Evolutionary conservation across 2,888 invertebrate genomes (phyloP).

Genomic region (Eudasyphora cyanicolor): DNA sequence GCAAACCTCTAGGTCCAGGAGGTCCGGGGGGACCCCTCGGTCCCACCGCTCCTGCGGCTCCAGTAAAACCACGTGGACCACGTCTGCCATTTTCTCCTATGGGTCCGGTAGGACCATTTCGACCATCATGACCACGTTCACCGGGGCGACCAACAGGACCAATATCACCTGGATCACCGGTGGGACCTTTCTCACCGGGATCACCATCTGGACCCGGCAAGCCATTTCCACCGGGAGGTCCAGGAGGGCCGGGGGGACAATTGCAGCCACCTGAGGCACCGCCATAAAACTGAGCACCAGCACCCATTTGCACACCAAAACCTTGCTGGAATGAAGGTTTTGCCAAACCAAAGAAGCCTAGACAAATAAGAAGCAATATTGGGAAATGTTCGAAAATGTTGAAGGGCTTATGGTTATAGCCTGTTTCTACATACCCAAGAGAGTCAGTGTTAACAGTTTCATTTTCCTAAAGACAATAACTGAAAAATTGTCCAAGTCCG

Average conservation of each 20-base stretch:
- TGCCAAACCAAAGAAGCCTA: background rate
- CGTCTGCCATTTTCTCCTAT: conserved; percentile 55
- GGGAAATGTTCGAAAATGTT: background rate
- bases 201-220: conserved; percentile 52
- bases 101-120: conserved; percentile 55
- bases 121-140: conserved; percentile 52
- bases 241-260: conserved; percentile 60
- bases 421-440: conserved; percentile 38
- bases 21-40: conserved; percentile 58
- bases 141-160: conserved; percentile 58
- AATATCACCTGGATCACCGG: conserved; percentile 59
- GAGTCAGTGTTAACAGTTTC: conserved; percentile 41
- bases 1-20: conserved; percentile 52
- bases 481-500: background rate
- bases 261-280: conserved; percentile 47
- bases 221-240: conserved; percentile 44
- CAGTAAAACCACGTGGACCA: conserved; percentile 65
- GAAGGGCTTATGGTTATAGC: background rate
- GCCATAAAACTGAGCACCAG: conserved; percentile 17
- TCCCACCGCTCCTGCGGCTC: conserved; percentile 53
- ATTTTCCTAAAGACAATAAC: conserved; percentile 23
- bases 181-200: conserved; percentile 64
- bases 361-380: background rate
- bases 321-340: conserved; percentile 12
- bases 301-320: conserved; percentile 16